phyloP scores from a whole-genome alignment of 2,113 vertebrate genomes.

The Antechinus stuartii region DNA sequence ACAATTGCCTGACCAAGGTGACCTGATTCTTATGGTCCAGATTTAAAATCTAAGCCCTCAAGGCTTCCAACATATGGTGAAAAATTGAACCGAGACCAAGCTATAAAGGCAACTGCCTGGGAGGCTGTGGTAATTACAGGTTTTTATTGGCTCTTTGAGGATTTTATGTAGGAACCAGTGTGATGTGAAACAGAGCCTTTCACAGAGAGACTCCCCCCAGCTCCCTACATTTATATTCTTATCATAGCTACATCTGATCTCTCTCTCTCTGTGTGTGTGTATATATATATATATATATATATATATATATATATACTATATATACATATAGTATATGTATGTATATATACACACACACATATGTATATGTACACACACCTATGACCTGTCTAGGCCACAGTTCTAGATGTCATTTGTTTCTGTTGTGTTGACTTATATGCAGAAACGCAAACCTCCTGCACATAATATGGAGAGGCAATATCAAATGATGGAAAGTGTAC shows the following conservation, averaged over 20 bases:
- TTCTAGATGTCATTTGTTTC: background rate
- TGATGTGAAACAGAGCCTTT: background rate
- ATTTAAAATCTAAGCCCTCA: background rate
- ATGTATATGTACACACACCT: background rate
- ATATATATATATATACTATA: no score
- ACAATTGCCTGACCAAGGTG: background rate
- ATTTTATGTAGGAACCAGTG: slow-evolving; percentile 33
- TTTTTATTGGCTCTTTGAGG: slow-evolving; percentile 11
- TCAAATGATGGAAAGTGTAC: background rate
- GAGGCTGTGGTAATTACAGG: slow-evolving; percentile 17
- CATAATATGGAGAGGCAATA: background rate
- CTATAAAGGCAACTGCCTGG: slow-evolving; percentile 10
- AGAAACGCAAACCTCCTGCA: background rate
- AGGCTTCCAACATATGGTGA: slow-evolving; percentile 12
- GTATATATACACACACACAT: no score
- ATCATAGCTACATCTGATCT: background rate
- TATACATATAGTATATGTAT: no score
- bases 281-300: no score
- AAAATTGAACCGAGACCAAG: background rate
- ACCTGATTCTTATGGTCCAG: background rate
- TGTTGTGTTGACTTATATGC: background rate
- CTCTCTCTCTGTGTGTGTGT: no score
- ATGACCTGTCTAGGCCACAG: background rate
- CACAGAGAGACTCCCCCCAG: background rate
- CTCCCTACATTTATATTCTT: background rate